A percentile compares a stretch with the other conserved stretches of the same genome.
Evolutionary conservation across 64 coral and sea anemone species (phyloP).

Genomic region (Montipora foliosa): DNA sequence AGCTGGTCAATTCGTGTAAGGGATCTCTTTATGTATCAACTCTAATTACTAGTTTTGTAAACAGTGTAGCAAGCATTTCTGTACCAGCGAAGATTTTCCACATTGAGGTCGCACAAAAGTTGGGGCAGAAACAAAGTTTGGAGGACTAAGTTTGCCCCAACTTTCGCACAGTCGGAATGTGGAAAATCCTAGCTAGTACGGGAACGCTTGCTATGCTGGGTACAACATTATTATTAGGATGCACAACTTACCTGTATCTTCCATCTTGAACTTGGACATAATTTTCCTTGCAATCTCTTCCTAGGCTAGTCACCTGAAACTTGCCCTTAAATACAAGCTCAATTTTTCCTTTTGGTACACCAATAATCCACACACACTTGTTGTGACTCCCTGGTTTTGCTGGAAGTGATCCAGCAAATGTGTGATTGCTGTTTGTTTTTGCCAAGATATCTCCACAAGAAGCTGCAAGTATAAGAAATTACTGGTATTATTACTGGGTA

Average conservation of each 20-base stretch:
- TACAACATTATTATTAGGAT: not conserved
- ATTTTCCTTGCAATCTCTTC: constrained; percentile 54
- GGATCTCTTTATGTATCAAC: too few relatives aligned
- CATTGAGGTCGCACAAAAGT: too few relatives aligned
- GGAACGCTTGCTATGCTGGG: too few relatives aligned
- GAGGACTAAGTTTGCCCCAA: too few relatives aligned
- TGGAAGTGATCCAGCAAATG: constrained; percentile 23
- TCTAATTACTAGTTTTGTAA: too few relatives aligned
- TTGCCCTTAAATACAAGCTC: constrained; percentile 77
- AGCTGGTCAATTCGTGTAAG: too few relatives aligned
- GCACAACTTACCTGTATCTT: constrained; percentile 70
- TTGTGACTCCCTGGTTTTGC: constrained; percentile 2
- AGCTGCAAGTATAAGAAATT: constrained; percentile 28
- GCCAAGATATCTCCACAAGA: constrained; percentile 67
- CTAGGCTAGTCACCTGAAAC: constrained; percentile 63
- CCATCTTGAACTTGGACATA: constrained; percentile 74
- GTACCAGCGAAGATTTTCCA: too few relatives aligned
- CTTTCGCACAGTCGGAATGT: too few relatives aligned
- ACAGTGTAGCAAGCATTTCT: too few relatives aligned
- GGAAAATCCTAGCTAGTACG: too few relatives aligned
- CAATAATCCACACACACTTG: constrained; percentile 91
- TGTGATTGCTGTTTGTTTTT: constrained; percentile 32
- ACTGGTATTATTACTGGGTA: too few relatives aligned
- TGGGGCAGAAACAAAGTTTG: too few relatives aligned
- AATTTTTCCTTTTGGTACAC: constrained; percentile 60